These are phyloP conservation scores for Leptinotarsa tumamoca DNA, from an alignment of 2,888 invertebrate genomes.

Conservation along the genomic window DNA sequence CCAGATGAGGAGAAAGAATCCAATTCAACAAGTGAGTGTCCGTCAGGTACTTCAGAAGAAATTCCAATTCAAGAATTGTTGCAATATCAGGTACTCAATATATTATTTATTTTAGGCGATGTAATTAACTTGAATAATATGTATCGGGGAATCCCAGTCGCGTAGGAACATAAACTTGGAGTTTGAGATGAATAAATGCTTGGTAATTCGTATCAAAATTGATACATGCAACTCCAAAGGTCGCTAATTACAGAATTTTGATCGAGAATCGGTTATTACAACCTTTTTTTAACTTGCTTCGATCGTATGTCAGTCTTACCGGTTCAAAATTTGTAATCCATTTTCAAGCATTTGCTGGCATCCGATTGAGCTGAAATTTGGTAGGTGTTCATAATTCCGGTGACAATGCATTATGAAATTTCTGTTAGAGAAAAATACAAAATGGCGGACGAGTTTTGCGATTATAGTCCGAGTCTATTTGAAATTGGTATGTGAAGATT, in stretches of 20 bases:
- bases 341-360: too few relatives aligned
- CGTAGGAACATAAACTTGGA: neutral
- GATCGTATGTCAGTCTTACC: neutral
- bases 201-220: slow-evolving; percentile 5
- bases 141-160: neutral
- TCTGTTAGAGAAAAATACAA: too few relatives aligned
- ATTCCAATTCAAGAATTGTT: slow-evolving; percentile 3
- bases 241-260: slow-evolving; percentile 4
- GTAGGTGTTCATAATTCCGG: too few relatives aligned
- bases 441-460: too few relatives aligned
- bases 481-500: too few relatives aligned
- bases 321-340: neutral
- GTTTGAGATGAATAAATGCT: slow-evolving; percentile 8
- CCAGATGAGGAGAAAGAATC: slow-evolving; percentile 1
- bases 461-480: too few relatives aligned
- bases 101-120: neutral
- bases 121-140: neutral
- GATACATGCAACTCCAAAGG: slow-evolving; percentile 3
- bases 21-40: neutral
- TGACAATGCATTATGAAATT: too few relatives aligned
- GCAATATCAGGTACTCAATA: slow-evolving; percentile 5
- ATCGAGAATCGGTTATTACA: neutral
- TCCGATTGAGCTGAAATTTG: too few relatives aligned
- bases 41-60: neutral
- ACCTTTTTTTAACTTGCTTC: slow-evolving; percentile 1